Base-by-base conservation (phyloP, 1,140 invertebrate genomes). In the Heterodera schachtii region DNA sequence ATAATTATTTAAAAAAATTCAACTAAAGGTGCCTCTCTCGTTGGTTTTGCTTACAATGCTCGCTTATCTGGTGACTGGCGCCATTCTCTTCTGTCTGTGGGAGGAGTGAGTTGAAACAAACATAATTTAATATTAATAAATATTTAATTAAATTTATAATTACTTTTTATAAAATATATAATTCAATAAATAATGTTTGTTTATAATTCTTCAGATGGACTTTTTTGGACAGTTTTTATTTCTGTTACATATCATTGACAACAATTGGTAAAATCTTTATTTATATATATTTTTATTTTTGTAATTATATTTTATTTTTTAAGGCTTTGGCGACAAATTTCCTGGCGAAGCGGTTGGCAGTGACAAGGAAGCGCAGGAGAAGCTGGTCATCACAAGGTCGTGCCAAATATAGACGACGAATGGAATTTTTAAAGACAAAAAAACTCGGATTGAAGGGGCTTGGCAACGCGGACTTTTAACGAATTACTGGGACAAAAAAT, bases 281-380 rank as follows among this genome's bases (percentile, higher is more conserved):
- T 67, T 41, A 83, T 43, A 8, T 9, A 79, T 78, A 52, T 49
- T 11, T 75, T 16, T 57, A 75, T 73, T 83, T 83, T 31, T 76
- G 21, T 3, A 84, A 57, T 21, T 49, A 5, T 44, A 4, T 31
- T 70, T 66, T n/a, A 7, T 16, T 78, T 4, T 52, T 89, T 66
- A 70, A 89, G 96, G 96, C 0, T 95, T 98, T 86, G 96, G 96
- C 3, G 96, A 98, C 91, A 95, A 97, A 89, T 95, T 97, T 0
- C 96, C 96, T 0, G 96, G 96, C 3, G 94, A 94, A 0, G 92
- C 92, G 21, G 91, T 92, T 93, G 95, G 86, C 64, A 87, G 73
- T 90, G 93, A 80, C 82, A 87, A 90, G 66, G 90, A 92, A 73
- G 90, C 91, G 4, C 91, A 92, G 83, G 90, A 91, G 31, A 92